A percentile compares a stretch with the other conserved stretches of the same genome.
phyloP scores from a whole-genome alignment of 2,797 vertebrate species.

The Agapornis canus region DNA sequence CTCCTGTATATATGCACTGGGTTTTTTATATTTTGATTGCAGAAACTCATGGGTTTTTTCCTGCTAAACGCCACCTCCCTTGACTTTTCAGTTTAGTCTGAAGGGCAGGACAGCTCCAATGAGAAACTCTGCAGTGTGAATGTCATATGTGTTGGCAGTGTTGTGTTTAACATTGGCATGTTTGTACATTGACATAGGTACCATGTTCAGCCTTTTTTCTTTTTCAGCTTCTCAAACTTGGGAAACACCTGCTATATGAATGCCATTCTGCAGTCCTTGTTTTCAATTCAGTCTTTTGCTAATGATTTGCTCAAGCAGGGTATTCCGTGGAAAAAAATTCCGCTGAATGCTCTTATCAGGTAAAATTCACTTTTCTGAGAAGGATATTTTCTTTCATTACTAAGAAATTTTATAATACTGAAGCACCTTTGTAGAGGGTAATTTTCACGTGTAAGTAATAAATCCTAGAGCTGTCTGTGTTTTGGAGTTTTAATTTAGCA shows the following conservation, averaged over 20 bases:
- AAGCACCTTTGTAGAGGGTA: neutral
- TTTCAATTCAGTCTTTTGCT: constrained; percentile 96
- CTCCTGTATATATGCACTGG: neutral
- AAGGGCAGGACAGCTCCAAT: neutral
- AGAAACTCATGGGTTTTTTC: neutral
- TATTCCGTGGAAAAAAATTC: constrained; percentile 95
- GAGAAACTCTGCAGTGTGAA: neutral
- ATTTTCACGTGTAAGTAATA: neutral
- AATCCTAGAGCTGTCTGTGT: neutral
- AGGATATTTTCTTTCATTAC: neutral
- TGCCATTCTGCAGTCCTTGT: constrained; percentile 96
- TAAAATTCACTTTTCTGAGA: constrained; percentile 61
- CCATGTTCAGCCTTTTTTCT: neutral
- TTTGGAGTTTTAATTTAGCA: neutral
- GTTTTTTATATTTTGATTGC: neutral
- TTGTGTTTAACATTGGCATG: neutral
- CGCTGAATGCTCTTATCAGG: constrained; percentile 93
- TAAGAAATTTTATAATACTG: neutral
- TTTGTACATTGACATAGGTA: neutral
- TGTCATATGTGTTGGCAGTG: neutral
- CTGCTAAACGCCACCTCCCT: neutral
- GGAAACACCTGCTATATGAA: constrained; percentile 99
- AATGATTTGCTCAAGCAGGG: constrained; percentile 94
- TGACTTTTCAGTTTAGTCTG: neutral
- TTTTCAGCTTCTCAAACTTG: constrained; percentile 93